Percentiles rank a stretch among this genome's conserved stretches.
Conservation (phyloP, 2,797 vertebrate genomes). For the Amniataba percoides region DNA sequence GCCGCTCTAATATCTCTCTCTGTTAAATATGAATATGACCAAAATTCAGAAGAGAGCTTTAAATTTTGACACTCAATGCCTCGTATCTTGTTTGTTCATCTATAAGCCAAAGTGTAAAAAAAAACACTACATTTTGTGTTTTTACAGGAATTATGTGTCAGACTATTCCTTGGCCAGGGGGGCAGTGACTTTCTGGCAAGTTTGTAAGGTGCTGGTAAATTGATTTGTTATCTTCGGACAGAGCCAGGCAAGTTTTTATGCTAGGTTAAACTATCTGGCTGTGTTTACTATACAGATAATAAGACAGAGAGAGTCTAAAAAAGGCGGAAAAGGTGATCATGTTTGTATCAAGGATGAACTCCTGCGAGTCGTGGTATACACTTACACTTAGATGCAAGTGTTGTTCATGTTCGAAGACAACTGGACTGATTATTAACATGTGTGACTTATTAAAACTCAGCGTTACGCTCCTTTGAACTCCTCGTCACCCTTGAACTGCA, state of each 20-base stretch:
- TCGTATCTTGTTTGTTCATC: background rate
- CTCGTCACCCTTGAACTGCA: slow-evolving; percentile 52
- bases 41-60: background rate
- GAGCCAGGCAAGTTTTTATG: background rate
- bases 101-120: background rate
- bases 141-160: background rate
- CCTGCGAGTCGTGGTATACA: no score
- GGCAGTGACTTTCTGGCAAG: background rate
- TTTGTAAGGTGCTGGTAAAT: background rate
- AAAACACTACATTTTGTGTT: background rate
- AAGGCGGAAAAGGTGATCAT: background rate
- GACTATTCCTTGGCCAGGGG: background rate
- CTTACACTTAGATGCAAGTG: background rate
- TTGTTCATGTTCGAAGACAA: slow-evolving; percentile 27
- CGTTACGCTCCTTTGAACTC: slow-evolving; percentile 58
- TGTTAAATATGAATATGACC: no score
- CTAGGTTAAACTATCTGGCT: slow-evolving; percentile 14
- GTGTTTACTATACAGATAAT: background rate
- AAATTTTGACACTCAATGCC: background rate
- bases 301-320: background rate
- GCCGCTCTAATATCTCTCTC: background rate
- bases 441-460: slow-evolving; percentile 40
- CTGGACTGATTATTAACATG: slow-evolving; percentile 44
- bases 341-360: background rate
- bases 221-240: background rate